Percentiles rank a stretch among this genome's conserved stretches.
Conservation (phyloP, 2,797 vertebrate genomes). For the Sebastes matsubarae region DNA sequence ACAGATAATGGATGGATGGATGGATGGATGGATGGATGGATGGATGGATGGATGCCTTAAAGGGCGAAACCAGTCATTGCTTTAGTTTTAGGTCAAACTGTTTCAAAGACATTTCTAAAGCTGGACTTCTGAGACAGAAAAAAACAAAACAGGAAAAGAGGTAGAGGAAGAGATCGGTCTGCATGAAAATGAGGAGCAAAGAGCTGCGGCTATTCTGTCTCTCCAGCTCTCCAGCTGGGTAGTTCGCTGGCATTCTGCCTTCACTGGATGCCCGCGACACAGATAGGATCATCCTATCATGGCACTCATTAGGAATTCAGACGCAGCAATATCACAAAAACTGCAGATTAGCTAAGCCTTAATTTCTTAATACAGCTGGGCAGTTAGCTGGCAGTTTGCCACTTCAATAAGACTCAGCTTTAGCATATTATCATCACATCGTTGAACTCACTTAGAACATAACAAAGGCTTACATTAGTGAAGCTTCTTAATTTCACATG, state of each 20-base stretch:
- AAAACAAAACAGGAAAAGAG: background rate
- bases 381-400: conserved; percentile 52
- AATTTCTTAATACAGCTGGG: conserved; percentile 44
- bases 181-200: background rate
- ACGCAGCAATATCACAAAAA: conserved; percentile 47
- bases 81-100: background rate
- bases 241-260: conserved; percentile 35
- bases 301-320: conserved; percentile 53
- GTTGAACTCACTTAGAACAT: conserved; percentile 48
- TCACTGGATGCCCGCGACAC: conserved; percentile 7
- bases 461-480: conserved; percentile 56
- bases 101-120: conserved; percentile 5
- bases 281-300: conserved; percentile 55
- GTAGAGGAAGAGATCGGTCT: background rate
- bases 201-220: background rate
- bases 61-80: background rate
- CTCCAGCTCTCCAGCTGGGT: conserved; percentile 1
- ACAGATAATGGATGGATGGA: too few relatives aligned
- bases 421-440: conserved; percentile 52
- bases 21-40: too few relatives aligned
- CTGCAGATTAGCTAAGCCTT: conserved; percentile 47
- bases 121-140: background rate
- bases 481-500: conserved; percentile 49
- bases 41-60: too few relatives aligned
- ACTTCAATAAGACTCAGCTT: conserved; percentile 38